Percentiles rank a stretch among this genome's conserved stretches.
These are phyloP conservation scores for Seriola rivoliana DNA, from an alignment of 2,113 vertebrate genomes.

Conservation along the genomic window DNA sequence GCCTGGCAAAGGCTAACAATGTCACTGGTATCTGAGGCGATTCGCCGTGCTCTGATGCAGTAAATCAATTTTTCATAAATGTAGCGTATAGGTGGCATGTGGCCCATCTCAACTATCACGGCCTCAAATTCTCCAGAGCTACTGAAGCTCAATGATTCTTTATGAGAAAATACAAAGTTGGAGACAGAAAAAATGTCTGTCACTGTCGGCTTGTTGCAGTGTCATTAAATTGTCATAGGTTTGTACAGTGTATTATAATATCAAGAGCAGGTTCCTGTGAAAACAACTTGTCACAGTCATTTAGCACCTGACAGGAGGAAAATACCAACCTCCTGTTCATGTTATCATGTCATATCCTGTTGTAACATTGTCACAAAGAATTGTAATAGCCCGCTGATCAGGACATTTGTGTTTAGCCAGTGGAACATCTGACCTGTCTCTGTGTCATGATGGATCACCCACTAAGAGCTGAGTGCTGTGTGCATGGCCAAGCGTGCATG, in stretches of 20 bases:
- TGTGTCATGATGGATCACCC: slow-evolving; percentile 82
- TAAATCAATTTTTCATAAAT: slow-evolving; percentile 69
- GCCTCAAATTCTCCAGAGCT: slow-evolving; percentile 26
- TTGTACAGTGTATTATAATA: slow-evolving; percentile 4
- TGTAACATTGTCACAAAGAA: slow-evolving; percentile 48
- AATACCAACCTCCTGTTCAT: slow-evolving; percentile 34
- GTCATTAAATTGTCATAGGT: slow-evolving; percentile 3
- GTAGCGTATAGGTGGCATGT: slow-evolving; percentile 46
- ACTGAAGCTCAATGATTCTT: slow-evolving; percentile 10
- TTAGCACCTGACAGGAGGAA: slow-evolving; percentile 39
- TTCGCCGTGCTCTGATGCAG: slow-evolving; percentile 66
- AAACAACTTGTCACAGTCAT: slow-evolving; percentile 38
- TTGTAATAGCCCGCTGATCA: slow-evolving; percentile 59
- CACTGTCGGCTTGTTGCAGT: not conserved
- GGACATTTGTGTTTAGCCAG: slow-evolving; percentile 73
- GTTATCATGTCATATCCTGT: slow-evolving; percentile 45
- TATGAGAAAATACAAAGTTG: not conserved
- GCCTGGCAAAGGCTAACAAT: slow-evolving; percentile 65
- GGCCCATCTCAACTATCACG: slow-evolving; percentile 36
- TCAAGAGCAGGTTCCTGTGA: slow-evolving; percentile 6
- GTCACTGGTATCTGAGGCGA: slow-evolving; percentile 66
- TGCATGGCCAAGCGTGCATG: slow-evolving; percentile 71
- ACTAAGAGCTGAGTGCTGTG: slow-evolving; percentile 60
- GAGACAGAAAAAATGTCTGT: not conserved
- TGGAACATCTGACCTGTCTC: slow-evolving; percentile 79